A percentile compares a stretch with the other conserved stretches of the same genome.
These are phyloP conservation scores for Anaspis maculata DNA, from an alignment of 2,888 invertebrate species.

Conservation along the genomic window DNA sequence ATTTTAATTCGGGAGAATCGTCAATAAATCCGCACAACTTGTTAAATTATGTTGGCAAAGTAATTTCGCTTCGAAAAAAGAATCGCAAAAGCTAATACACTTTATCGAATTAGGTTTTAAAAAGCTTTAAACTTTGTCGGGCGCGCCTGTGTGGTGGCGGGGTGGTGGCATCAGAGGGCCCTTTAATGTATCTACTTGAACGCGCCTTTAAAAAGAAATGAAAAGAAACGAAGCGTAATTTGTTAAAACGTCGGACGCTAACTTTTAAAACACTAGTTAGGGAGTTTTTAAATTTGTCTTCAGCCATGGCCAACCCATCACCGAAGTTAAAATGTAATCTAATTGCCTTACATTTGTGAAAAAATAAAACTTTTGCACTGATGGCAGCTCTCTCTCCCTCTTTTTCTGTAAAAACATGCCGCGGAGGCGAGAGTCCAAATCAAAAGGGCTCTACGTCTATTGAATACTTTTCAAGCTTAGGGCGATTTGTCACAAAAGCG, in stretches of 20 bases:
- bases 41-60: constrained; percentile 17
- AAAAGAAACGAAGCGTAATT: constrained; percentile 41
- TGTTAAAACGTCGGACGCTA: constrained; percentile 42
- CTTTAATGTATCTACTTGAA: constrained; percentile 32
- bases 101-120: constrained; percentile 32
- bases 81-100: constrained; percentile 26
- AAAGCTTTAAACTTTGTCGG: constrained; percentile 35
- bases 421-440: too few relatives aligned
- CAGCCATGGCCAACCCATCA: constrained; percentile 30
- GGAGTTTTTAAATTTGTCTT: constrained; percentile 40
- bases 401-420: too few relatives aligned
- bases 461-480: too few relatives aligned
- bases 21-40: constrained; percentile 10
- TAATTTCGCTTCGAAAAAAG: constrained; percentile 21
- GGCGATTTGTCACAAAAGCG: too few relatives aligned
- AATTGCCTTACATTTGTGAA: constrained; percentile 21
- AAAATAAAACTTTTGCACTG: constrained; percentile 5
- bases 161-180: too few relatives aligned
- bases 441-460: too few relatives aligned
- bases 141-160: constrained; percentile 18
- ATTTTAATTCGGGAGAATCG: constrained; percentile 9
- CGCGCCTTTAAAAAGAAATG: constrained; percentile 37
- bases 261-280: constrained; percentile 44
- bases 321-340: constrained; percentile 31
- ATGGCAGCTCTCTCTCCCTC: too few relatives aligned